phyloP scores from a whole-genome alignment of 2,797 vertebrate genomes.

The Ispidina picta region DNA sequence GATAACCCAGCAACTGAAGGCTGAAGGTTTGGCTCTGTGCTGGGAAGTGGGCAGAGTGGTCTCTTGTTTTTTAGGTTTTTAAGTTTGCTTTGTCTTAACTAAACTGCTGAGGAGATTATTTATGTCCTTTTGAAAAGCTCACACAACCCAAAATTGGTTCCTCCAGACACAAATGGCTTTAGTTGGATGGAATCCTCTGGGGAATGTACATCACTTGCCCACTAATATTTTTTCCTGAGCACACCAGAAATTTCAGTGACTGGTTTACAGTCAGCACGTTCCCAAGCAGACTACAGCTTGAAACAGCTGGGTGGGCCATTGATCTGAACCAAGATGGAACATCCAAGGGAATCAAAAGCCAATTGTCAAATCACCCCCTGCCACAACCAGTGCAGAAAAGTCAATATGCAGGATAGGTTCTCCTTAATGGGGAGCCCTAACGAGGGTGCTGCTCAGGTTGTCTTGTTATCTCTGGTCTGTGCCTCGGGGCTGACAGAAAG shows the following conservation, averaged over 20 bases:
- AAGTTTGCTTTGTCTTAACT: not conserved
- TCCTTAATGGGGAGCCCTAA: not conserved
- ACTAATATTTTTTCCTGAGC: not conserved
- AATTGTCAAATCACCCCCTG: not conserved
- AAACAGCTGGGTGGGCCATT: constrained; percentile 11
- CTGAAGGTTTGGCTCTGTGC: not conserved
- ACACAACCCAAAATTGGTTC: not conserved
- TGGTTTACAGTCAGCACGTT: not conserved
- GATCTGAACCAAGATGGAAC: not conserved
- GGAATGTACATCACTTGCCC: not conserved
- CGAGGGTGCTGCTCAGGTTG: not conserved
- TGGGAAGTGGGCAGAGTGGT: not conserved
- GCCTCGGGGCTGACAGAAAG: not conserved
- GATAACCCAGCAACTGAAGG: not conserved
- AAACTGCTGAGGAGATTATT: not conserved
- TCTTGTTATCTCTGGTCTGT: not conserved
- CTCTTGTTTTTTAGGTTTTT: not conserved
- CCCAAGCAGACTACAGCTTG: constrained; percentile 13
- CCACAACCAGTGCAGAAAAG: not conserved
- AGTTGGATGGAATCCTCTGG: not conserved
- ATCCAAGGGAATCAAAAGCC: not conserved
- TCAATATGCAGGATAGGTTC: not conserved
- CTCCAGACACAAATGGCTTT: not conserved
- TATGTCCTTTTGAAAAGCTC: not conserved
- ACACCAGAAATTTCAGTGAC: not conserved